Percentiles rank a stretch among this genome's conserved stretches.
phyloP scores from a whole-genome alignment of 1,140 invertebrate genomes.

The Drosophila arawakana region DNA sequence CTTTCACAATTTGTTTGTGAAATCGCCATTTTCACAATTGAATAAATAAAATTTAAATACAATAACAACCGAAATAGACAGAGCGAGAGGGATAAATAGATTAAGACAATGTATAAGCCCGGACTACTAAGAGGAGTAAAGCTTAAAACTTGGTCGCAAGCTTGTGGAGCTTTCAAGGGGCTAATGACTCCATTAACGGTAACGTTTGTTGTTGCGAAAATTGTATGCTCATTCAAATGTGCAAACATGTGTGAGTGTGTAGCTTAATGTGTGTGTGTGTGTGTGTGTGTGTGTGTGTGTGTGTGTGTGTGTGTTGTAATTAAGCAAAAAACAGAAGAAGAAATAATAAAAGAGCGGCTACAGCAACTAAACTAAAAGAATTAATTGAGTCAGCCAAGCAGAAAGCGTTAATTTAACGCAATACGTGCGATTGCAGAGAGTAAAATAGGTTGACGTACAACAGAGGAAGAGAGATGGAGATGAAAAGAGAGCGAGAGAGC shows the following conservation, averaged over 20 bases:
- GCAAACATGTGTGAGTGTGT: background rate
- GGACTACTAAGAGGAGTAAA: slow-evolving; percentile 29
- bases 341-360: slow-evolving; percentile 44
- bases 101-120: background rate
- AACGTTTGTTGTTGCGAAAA: slow-evolving; percentile 44
- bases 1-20: slow-evolving; percentile 69
- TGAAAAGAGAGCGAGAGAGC: slow-evolving; percentile 43
- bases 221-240: slow-evolving; percentile 16
- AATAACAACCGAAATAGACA: slow-evolving; percentile 17
- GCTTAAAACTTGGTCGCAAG: slow-evolving; percentile 34
- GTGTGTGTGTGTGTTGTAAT: slow-evolving; percentile 51
- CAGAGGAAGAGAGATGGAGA: slow-evolving; percentile 36
- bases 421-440: slow-evolving; percentile 34
- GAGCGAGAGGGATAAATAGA: slow-evolving; percentile 1
- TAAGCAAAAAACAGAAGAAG: slow-evolving; percentile 46
- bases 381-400: slow-evolving; percentile 81
- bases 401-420: slow-evolving; percentile 75
- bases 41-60: slow-evolving; percentile 64
- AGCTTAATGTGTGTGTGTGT: background rate
- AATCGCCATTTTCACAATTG: slow-evolving; percentile 65
- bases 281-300: slow-evolving; percentile 36
- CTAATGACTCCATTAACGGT: slow-evolving; percentile 53
- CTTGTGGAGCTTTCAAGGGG: slow-evolving; percentile 43
- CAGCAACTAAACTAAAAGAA: slow-evolving; percentile 64
- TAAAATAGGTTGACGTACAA: slow-evolving; percentile 53